Base-by-base conservation (phyloP, 2,888 invertebrate species). In the Strigamia crassipes region DNA sequence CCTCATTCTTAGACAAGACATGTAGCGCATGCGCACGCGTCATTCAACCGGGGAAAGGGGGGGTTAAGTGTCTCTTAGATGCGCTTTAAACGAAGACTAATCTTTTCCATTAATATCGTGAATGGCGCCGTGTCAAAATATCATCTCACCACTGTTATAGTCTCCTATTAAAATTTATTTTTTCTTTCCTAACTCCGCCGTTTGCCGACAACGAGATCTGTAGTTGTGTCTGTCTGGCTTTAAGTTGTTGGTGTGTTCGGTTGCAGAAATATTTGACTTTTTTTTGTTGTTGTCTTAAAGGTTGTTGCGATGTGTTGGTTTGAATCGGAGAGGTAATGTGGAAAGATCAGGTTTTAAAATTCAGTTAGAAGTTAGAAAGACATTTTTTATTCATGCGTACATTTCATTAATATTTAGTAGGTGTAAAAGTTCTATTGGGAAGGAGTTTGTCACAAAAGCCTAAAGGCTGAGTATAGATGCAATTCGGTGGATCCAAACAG, bases 31-130 rank as follows among this genome's bases (percentile, higher is more conserved):
- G 61, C 61, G 61, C 61, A 61, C 23, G 61, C 61, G 61, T 61
- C 61, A 61, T 61, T 61, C 61, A 61, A 18, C 23, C 42, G 10
- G 42, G 13, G 13, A 46, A 46, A 46, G 10, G n/a, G 61, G 61
- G 61, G 61, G 61, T 61, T 61, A 61, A 61, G 61, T 61, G 61
- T 61, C 61, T 61, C 61, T 61, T 18, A 61, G 61, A 61, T 61
- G 61, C 61, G 61, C 61, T 61, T 61, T 61, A 61, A 61, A 61
- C 61, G 61, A 61, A 61, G 61, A 61, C 61, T 61, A 61, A 61
- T 61, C 61, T 61, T 61, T 61, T 61, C 61, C 61, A 61, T 61
- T 61, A 61, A 18, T 61, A 61, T 61, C 18, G 61, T 18, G 61
- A 61, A 61, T 18, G 61, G 21, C 61, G 61, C n/a, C 21, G 18